These are phyloP conservation scores for Aselliscus stoliczkanus DNA, from an alignment of 2,797 vertebrate genomes.

Conservation along the genomic window DNA sequence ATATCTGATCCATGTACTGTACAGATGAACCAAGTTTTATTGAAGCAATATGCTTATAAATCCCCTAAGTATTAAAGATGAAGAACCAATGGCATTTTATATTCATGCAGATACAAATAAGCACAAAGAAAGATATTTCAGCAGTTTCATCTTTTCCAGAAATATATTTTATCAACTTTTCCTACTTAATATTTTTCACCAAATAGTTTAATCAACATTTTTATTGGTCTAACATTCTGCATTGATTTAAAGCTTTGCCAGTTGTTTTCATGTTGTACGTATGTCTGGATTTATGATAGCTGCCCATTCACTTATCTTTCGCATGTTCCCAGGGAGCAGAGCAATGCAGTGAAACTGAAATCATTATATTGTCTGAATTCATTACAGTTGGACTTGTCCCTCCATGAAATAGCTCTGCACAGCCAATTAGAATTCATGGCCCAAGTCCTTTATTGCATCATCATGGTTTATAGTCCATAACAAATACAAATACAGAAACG, in stretches of 20 bases:
- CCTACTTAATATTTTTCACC: slow-evolving; percentile 74
- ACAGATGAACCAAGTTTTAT: slow-evolving; percentile 85
- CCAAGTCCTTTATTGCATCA: slow-evolving; percentile 70
- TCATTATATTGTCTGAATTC: slow-evolving; percentile 72
- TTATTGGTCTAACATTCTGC: slow-evolving; percentile 67
- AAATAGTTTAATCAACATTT: slow-evolving; percentile 64
- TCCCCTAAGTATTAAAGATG: slow-evolving; percentile 81
- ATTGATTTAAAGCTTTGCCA: slow-evolving; percentile 43
- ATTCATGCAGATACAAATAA: slow-evolving; percentile 75
- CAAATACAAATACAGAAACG: slow-evolving; percentile 77
- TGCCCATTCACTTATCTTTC: slow-evolving; percentile 63
- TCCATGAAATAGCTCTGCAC: slow-evolving; percentile 70
- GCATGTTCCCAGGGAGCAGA: slow-evolving; percentile 71
- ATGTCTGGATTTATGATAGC: slow-evolving; percentile 63
- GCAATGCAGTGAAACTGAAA: slow-evolving; percentile 68
- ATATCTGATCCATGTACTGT: slow-evolving; percentile 83
- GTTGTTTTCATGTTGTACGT: slow-evolving; percentile 56
- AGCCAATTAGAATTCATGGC: slow-evolving; percentile 75
- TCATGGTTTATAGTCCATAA: slow-evolving; percentile 77
- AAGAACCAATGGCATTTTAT: slow-evolving; percentile 76
- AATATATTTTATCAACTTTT: slow-evolving; percentile 76
- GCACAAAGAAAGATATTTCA: slow-evolving; percentile 53
- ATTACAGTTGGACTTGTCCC: slow-evolving; percentile 57
- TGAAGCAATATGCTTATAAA: slow-evolving; percentile 85
- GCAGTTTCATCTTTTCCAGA: slow-evolving; percentile 65